Percentiles rank a stretch among this genome's conserved stretches.
Evolutionary conservation across 1,140 invertebrate species (phyloP).

Genomic region (Bombus turneri): DNA sequence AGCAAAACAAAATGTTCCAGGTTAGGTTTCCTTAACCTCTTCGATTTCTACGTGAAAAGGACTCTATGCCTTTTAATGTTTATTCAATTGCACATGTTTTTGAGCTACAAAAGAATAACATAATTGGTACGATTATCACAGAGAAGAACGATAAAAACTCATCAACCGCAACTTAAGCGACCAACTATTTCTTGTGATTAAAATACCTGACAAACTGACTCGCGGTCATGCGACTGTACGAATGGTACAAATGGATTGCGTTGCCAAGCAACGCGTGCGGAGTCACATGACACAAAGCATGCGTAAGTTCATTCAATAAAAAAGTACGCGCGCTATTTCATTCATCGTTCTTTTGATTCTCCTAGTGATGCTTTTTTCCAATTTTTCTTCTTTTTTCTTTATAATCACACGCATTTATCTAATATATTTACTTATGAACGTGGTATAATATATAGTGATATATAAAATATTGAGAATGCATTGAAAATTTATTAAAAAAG

Average conservation of each 20-base stretch:
- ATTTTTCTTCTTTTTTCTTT: not conserved
- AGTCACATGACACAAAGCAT: not conserved
- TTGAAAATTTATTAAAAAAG: slow-evolving; percentile 33
- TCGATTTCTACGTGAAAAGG: not conserved
- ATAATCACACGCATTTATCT: too few relatives aligned
- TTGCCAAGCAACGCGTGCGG: slow-evolving; percentile 19
- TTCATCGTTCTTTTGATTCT: not conserved
- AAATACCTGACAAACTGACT: not conserved
- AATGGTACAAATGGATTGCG: not conserved
- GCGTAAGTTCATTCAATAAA: slow-evolving; percentile 8
- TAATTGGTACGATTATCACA: not conserved
- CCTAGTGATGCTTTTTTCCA: not conserved
- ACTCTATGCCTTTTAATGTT: not conserved
- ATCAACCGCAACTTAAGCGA: too few relatives aligned
- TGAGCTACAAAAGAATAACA: too few relatives aligned
- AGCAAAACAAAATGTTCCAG: not conserved
- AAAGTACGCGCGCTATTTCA: not conserved
- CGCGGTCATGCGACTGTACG: not conserved
- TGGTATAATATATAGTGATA: not conserved
- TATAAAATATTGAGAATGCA: slow-evolving; percentile 2
- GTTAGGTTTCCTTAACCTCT: slow-evolving; percentile 21
- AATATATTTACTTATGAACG: not conserved
- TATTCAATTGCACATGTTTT: not conserved
- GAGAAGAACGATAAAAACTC: not conserved
- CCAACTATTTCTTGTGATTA: too few relatives aligned